Base-by-base conservation (phyloP, 1,140 invertebrate species). In the Heliconius nattereri region DNA sequence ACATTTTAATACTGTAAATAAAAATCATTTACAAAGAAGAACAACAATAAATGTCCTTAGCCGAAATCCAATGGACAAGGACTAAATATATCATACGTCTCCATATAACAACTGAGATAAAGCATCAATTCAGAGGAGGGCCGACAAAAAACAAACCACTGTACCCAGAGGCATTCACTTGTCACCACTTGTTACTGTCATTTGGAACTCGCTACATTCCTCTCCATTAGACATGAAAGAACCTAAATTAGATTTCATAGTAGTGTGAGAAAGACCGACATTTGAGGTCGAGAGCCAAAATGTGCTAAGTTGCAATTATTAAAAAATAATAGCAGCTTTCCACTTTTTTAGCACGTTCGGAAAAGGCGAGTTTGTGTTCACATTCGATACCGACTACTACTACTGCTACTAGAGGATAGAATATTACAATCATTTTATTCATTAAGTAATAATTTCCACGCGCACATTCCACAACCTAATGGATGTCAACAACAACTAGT, bases 161-260 rank as follows among this genome's bases (percentile, higher is more conserved):
- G 75, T 76, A 76, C 75, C 40, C 75, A 8, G 35, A 40, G 35
- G 75, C 60, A 70, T 76, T 76, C 75, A 76, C 57, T 76, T 76
- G 75, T 76, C 75, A 76, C 37, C 75, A 76, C 75, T 76, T 76
- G 75, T 76, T 76, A 70, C 66, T 76, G 75, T 76, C 75, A 70
- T 76, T 76, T 76, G 49, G 57, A 76, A 29, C 60, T 76, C 75
- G 57, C 75, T 76, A 76, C 75, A 76, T 76, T 76, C 60, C 75
- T 76, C 75, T 76, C 75, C 60, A 76, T 76, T 76, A 76, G 60
- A 76, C 75, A 76, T 76, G 60, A 66, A 66, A 57, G 54, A 57
- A 57, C n/a, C 54, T 57, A n/a, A 57, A 57, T 57, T 57, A 57
- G 54, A 57, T 57, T 57, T 57, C 54, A 66, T 66, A 66, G 57